Conservation (phyloP, 1,140 invertebrate genomes). For the Ceratitis capitata region DNA sequence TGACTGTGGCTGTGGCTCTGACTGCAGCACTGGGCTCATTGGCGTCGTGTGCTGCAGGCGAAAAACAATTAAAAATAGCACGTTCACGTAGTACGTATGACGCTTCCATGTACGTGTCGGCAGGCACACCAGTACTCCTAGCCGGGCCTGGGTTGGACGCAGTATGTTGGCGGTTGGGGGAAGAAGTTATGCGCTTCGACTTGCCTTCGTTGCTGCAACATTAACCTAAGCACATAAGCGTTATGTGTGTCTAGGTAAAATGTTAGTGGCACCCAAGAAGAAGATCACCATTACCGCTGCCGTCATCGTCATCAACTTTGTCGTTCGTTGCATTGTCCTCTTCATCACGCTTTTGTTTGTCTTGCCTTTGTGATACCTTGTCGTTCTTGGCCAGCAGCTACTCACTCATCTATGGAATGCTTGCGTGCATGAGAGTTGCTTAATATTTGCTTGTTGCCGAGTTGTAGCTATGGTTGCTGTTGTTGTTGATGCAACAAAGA, state of each 20-base stretch:
- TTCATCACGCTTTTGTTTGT: neutral
- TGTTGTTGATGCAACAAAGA: neutral
- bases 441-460: neutral
- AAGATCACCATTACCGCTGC: no score
- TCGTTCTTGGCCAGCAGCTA: neutral
- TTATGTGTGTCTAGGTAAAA: neutral
- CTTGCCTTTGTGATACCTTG: neutral
- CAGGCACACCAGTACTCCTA: neutral
- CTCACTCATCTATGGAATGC: neutral
- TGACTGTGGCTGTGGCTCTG: no score
- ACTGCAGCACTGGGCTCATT: no score
- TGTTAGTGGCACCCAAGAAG: neutral
- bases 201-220: neutral
- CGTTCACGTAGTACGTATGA: conserved; percentile 2
- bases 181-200: neutral
- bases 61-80: conserved; percentile 38
- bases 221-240: neutral
- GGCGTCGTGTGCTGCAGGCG: conserved; percentile 29
- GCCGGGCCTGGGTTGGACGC: neutral
- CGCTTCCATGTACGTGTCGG: conserved; percentile 12
- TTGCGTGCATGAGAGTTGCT: neutral
- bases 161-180: neutral
- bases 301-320: neutral
- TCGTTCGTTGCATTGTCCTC: neutral
- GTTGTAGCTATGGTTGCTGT: neutral